phyloP scores from a whole-genome alignment of 1,140 invertebrate species.

The Drepana arcuata region DNA sequence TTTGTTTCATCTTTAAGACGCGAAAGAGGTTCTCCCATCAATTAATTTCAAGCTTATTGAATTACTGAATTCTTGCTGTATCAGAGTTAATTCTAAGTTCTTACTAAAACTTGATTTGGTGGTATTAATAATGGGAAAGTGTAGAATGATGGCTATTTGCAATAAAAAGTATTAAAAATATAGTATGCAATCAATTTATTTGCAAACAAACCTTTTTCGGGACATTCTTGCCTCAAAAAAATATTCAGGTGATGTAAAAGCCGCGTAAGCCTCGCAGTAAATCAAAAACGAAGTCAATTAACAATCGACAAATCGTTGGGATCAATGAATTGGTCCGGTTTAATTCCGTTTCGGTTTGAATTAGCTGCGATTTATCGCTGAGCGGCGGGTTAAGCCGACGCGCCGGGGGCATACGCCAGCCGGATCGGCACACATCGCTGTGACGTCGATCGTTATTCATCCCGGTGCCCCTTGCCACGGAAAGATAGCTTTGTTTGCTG shows the following conservation, averaged over 20 bases:
- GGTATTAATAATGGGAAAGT: too few species aligned
- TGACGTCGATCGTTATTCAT: constrained; percentile 72
- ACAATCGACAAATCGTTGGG: constrained; percentile 63
- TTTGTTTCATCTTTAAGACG: constrained; percentile 50
- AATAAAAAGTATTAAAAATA: too few species aligned
- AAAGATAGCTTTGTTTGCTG: constrained; percentile 43
- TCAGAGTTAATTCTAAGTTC: too few species aligned
- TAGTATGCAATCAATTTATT: too few species aligned
- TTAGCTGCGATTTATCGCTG: constrained; percentile 64
- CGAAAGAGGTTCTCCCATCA: too few species aligned
- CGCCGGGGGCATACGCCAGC: constrained; percentile 18
- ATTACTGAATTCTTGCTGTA: too few species aligned
- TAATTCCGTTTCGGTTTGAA: constrained; percentile 66
- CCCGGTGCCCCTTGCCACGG: constrained; percentile 32
- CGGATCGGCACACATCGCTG: constrained; percentile 71
- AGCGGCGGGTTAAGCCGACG: constrained; percentile 49
- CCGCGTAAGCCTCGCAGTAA: neutral
- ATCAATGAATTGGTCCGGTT: constrained; percentile 65
- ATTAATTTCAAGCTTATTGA: constrained; percentile 12
- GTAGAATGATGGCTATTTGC: too few species aligned
- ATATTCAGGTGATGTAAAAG: neutral
- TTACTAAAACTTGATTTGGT: too few species aligned
- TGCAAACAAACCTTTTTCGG: too few species aligned
- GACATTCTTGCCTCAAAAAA: too few species aligned
- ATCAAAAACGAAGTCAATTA: constrained; percentile 48